Percentiles rank a stretch among this genome's conserved stretches.
Conservation (phyloP, 2,797 vertebrate species). For the Natrix natrix region DNA sequence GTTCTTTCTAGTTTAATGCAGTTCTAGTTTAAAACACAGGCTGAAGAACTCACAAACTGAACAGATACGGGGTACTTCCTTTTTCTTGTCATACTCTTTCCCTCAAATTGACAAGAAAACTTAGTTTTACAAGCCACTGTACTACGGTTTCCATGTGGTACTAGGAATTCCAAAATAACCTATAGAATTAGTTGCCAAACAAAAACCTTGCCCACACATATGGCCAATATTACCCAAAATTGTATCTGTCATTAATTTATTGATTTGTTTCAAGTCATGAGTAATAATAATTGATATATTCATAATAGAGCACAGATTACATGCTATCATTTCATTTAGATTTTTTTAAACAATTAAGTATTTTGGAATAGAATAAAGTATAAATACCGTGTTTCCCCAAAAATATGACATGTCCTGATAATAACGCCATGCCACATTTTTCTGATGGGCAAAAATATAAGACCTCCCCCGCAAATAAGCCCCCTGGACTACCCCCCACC, state of each 20-base stretch:
- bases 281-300: not conserved
- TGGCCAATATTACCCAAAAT: not conserved
- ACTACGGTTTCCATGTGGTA: not conserved
- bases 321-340: not conserved
- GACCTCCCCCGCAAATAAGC: no score
- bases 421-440: no score
- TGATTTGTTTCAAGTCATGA: not conserved
- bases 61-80: no score
- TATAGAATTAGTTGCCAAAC: not conserved
- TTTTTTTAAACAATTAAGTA: not conserved
- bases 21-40: not conserved
- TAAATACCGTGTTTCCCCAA: not conserved
- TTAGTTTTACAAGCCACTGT: not conserved
- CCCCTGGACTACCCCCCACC: no score
- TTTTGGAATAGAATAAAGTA: not conserved
- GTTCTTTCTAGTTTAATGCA: not conserved
- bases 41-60: not conserved
- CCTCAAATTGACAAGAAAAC: not conserved
- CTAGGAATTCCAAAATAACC: not conserved
- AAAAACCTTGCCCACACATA: not conserved
- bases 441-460: no score
- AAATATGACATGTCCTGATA: no score
- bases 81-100: not conserved
- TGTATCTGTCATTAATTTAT: not conserved
- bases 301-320: not conserved